Percentiles rank a stretch among this genome's conserved stretches.
phyloP scores from a whole-genome alignment of 2,113 vertebrate species.

The Onychorhynchus coronatus region DNA sequence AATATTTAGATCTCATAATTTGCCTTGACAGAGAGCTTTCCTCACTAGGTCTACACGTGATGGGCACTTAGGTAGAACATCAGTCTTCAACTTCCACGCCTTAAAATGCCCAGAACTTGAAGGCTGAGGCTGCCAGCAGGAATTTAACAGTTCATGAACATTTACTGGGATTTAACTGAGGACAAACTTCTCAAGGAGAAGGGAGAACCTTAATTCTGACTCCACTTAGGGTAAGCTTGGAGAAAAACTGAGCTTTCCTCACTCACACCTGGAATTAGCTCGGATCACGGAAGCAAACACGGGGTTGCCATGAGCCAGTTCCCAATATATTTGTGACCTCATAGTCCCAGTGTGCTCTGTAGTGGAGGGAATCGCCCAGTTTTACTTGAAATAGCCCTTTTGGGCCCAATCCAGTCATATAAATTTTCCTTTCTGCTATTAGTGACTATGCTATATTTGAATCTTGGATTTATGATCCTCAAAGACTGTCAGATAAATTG shows the following conservation, averaged over 20 bases:
- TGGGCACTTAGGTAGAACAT: fast-evolving
- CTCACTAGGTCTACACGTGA: background rate
- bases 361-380: background rate
- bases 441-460: background rate
- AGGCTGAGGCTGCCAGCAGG: background rate
- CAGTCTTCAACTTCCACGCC: fast-evolving
- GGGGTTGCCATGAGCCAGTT: fast-evolving
- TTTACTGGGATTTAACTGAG: background rate
- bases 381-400: background rate
- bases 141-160: background rate
- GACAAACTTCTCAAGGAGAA: background rate
- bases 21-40: background rate
- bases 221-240: background rate
- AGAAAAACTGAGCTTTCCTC: background rate
- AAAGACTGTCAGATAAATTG: background rate
- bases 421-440: background rate
- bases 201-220: background rate
- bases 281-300: background rate
- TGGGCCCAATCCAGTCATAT: background rate
- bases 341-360: background rate
- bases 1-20: background rate
- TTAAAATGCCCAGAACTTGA: background rate
- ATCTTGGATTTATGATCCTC: background rate
- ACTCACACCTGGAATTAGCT: background rate
- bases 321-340: background rate